Evolutionary conservation across 2,797 vertebrate genomes (phyloP), one percentile per base, ranked within the genome.

Genomic region (Acipenser oxyrinchus): DNA sequence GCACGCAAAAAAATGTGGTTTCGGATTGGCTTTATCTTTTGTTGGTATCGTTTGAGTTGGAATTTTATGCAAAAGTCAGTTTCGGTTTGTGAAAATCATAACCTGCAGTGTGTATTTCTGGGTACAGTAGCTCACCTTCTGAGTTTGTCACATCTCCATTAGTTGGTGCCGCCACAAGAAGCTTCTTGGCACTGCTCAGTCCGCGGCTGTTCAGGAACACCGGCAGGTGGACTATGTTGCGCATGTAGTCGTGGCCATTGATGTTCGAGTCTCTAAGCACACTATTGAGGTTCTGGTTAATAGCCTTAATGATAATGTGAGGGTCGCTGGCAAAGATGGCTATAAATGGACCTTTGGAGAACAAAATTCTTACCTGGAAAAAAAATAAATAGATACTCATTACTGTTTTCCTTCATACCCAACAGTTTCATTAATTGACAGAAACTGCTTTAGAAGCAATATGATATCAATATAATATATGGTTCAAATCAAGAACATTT

Each of bases 251-350:
- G 0, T 98, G 96, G 1, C 96, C 96, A 3, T 98, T 98, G 77
- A 98, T 97, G 83, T 98, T 98, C 65, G 95, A 99, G 79, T 99
- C 96, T 1, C 95, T 82, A 0, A 98, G 88, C 68, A 98, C 95
- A 9, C 93, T 95, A 82, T 91, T 96, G 64, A 99, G 94, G 84
- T 96, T 97, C 88, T 99, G 96, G 81, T 99, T 99, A 78, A 99
- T 97, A 63, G 96, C 96, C 75, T 98, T 98, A 77, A 99, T 99
- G 73, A 99, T 98, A 75, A 99, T 99, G 76, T 99, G 96, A 0
- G 96, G 96, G 72, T 99, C 96, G 63, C 95, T 98, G 68, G 96
- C 96, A 68, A 99, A 99, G 81, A 99, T 94, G 70, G 96, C 94
- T 80, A 99, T 98, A 81, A 98, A 99, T 0, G 96, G 94, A 4